Evolutionary conservation across 2,888 invertebrate species (phyloP).

Genomic region (Ennomos quercinarius): DNA sequence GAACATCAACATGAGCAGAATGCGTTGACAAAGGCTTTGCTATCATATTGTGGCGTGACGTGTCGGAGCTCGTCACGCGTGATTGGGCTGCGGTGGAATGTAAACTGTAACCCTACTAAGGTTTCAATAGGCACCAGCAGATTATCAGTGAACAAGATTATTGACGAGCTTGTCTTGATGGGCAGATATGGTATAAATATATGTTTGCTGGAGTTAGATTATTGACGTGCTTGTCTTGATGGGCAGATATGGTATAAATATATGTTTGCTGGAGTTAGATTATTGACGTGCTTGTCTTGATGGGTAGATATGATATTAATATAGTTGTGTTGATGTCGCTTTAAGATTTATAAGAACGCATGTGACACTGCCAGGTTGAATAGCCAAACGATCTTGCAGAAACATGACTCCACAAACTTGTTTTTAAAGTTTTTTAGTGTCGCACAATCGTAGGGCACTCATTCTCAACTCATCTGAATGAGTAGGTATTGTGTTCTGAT

Average conservation of each 20-base stretch:
- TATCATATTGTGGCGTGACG: conserved; percentile 64
- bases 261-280: not conserved
- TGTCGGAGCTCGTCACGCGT: conserved; percentile 60
- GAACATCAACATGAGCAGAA: conserved; percentile 52
- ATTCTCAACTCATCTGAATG: too few species aligned
- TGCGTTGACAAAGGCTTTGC: conserved; percentile 61
- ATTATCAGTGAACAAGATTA: conserved; percentile 17
- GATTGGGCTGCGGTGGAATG: conserved; percentile 67
- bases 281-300: too few species aligned
- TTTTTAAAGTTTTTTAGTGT: too few species aligned
- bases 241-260: conserved; percentile 2
- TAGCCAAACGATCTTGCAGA: too few species aligned
- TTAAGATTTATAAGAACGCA: too few species aligned
- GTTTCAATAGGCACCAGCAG: conserved; percentile 18
- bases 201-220: not conserved
- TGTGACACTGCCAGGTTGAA: too few species aligned
- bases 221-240: too few species aligned
- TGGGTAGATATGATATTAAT: too few species aligned
- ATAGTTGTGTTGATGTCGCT: not conserved
- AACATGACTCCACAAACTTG: too few species aligned
- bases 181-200: not conserved
- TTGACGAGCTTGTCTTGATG: conserved; percentile 5
- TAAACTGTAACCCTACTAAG: conserved; percentile 48
- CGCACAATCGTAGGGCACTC: too few species aligned
- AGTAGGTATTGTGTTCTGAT: too few species aligned